These are phyloP conservation scores for Xanthia togata DNA, from an alignment of 2,888 invertebrate genomes.

Conservation along the genomic window DNA sequence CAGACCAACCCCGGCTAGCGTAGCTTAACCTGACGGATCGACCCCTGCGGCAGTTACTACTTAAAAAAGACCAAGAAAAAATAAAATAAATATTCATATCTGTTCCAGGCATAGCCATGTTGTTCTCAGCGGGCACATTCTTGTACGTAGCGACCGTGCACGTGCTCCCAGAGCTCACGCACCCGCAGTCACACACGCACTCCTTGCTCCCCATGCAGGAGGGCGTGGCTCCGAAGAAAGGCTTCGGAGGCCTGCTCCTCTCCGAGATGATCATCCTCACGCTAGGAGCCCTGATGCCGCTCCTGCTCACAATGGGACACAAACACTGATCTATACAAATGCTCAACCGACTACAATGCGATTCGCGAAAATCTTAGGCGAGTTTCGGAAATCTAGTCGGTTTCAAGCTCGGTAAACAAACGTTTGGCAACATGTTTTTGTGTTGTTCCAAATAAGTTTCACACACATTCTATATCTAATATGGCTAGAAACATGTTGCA, in stretches of 20 bases:
- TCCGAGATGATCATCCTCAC: conserved; percentile 96
- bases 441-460: background rate
- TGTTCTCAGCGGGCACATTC: conserved; percentile 99
- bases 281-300: conserved; percentile 96
- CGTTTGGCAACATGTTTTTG: background rate
- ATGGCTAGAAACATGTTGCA: background rate
- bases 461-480: background rate
- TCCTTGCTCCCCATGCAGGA: conserved; percentile 82
- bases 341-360: conserved; percentile 15
- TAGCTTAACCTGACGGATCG: too few relatives aligned
- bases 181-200: conserved; percentile 85
- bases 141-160: conserved; percentile 99
- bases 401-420: background rate
- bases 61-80: background rate
- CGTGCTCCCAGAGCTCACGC: conserved; percentile 98
- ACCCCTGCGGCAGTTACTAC: too few relatives aligned
- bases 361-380: conserved; percentile 10
- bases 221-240: conserved; percentile 76
- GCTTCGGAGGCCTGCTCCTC: conserved; percentile 91
- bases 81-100: background rate
- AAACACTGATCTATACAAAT: conserved; percentile 91
- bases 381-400: background rate
- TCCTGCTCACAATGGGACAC: conserved; percentile 97
- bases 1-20: too few relatives aligned
- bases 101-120: conserved; percentile 95